These are phyloP conservation scores for Tupaia chinensis DNA, from an alignment of 2,113 vertebrate genomes.

Conservation along the genomic window DNA sequence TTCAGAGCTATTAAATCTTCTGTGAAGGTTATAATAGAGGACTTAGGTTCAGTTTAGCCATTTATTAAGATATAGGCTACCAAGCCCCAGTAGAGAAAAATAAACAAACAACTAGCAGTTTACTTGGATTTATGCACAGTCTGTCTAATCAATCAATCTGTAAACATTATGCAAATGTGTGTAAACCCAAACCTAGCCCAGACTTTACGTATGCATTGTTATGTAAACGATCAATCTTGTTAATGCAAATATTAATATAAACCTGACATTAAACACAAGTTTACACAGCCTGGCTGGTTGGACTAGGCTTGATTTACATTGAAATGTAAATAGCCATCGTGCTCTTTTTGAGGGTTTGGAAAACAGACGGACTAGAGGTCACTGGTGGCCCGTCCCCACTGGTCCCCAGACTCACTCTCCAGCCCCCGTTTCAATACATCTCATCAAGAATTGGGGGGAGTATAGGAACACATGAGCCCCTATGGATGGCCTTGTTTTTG, in stretches of 20 bases:
- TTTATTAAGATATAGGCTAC: slow-evolving; percentile 82
- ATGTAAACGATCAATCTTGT: slow-evolving; percentile 84
- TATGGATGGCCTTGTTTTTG: background rate
- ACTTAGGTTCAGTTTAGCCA: slow-evolving; percentile 62
- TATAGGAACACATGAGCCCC: background rate
- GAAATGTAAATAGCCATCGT: slow-evolving; percentile 74
- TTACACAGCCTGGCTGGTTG: slow-evolving; percentile 77
- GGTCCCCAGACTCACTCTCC: background rate
- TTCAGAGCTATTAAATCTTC: slow-evolving; percentile 74
- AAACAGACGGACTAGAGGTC: slow-evolving; percentile 57
- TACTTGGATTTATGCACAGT: slow-evolving; percentile 76
- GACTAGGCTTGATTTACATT: slow-evolving; percentile 71
- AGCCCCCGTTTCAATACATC: background rate
- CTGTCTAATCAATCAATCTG: slow-evolving; percentile 80
- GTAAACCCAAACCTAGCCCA: slow-evolving; percentile 73
- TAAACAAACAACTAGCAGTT: slow-evolving; percentile 75
- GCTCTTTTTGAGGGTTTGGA: slow-evolving; percentile 44
- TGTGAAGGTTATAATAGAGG: slow-evolving; percentile 79
- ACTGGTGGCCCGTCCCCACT: background rate
- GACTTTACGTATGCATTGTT: slow-evolving; percentile 80
- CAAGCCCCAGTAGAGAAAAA: slow-evolving; percentile 66
- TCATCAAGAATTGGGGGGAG: background rate
- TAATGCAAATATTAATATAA: slow-evolving; percentile 85
- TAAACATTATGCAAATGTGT: slow-evolving; percentile 82
- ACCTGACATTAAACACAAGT: slow-evolving; percentile 83